Base-by-base conservation (phyloP, 1,140 invertebrate species). In the Chrysomallon squamiferum region DNA sequence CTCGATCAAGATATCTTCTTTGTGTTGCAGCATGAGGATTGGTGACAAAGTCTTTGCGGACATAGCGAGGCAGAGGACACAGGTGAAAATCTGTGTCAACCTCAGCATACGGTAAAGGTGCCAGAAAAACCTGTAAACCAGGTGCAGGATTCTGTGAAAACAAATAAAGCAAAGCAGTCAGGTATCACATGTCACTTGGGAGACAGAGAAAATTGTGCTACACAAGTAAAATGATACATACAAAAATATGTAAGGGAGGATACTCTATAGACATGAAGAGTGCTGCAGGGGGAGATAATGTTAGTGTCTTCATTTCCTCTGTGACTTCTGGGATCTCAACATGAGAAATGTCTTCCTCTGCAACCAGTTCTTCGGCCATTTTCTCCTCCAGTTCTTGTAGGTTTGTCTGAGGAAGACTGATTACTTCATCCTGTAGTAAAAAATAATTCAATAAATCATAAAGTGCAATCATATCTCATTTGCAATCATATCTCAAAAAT, bases 191-290 rank as follows among this genome's bases (percentile, higher is more conserved):
- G 35, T 5, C 15, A 38, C 35, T 38, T 5, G 35, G 35, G 5
- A 38, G n/a, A n/a, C n/a, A n/a, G n/a, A n/a, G n/a, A n/a, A n/a
- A n/a, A n/a, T n/a, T n/a, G n/a, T n/a, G n/a, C n/a, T n/a, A n/a
- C n/a, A n/a, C n/a, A 38, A 38, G 35, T 38, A 38, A 15, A 30
- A 11, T 18, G 11, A 5, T 58, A 77, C 81, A 76, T 73, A 85
- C 84, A 81, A 86, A 84, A 47, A 85, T 84, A 71, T 85, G 83
- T 13, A 86, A 67, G 38, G 78, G 71, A 60, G 82, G 82, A 68
- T 84, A 86, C 59, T 83, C 74, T 49, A 83, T 80, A n/a, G 83
- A 77, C 43, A 78, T 73, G 68, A 84, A 82, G 18, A 85, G 66
- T 11, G 81, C 75, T 33, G 71, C 69, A 25, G 84, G 82, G 54